Evolutionary conservation across 2,888 invertebrate species (phyloP).

Genomic region (Eupithecia subumbrata): DNA sequence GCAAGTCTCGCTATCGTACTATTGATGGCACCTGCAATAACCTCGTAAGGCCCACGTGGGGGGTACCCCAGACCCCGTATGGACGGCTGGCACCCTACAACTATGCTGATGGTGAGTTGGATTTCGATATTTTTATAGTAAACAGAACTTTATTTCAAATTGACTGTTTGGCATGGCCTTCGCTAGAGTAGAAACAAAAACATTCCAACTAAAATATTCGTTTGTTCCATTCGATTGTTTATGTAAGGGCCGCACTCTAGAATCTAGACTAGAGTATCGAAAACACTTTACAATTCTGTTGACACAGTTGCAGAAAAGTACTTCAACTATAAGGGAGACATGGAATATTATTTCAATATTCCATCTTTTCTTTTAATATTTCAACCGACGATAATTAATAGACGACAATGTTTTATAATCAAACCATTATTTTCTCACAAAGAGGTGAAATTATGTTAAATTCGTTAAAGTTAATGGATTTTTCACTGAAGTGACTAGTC

Average conservation of each 20-base stretch:
- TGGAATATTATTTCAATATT: neutral
- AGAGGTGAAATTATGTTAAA: neutral
- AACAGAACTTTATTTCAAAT: neutral
- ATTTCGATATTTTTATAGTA: neutral
- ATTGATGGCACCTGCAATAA: slow-evolving; percentile 98
- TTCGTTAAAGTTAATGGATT: neutral
- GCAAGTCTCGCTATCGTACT: slow-evolving; percentile 86
- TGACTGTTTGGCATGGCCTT: neutral
- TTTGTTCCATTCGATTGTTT: neutral
- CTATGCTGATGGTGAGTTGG: slow-evolving; percentile 86
- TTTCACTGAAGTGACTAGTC: neutral
- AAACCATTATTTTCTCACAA: neutral
- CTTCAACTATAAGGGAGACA: no score
- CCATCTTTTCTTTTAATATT: neutral
- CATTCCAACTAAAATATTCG: neutral
- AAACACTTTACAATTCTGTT: no score
- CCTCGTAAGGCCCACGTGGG: slow-evolving; percentile 91
- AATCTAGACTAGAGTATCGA: neutral
- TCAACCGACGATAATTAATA: no score
- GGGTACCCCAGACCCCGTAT: slow-evolving; percentile 89
- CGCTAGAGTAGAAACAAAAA: neutral
- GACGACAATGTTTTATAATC: neutral
- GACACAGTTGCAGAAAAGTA: no score
- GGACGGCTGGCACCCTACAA: slow-evolving; percentile 85
- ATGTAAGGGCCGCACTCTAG: neutral